phyloP scores from a whole-genome alignment of 2,888 invertebrate species.

The Hydraecia micacea region DNA sequence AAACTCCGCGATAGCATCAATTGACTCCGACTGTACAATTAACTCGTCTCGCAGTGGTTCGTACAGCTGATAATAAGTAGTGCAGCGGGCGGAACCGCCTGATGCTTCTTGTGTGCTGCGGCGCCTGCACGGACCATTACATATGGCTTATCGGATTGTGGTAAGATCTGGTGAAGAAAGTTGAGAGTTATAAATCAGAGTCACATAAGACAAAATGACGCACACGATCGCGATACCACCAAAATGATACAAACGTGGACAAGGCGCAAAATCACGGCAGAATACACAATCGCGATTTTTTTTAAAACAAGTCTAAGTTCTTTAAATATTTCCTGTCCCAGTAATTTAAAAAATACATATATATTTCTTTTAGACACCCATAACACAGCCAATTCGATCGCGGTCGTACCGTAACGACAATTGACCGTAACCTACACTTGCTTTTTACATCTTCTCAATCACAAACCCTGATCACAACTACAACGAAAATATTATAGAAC shows the following conservation, averaged over 20 bases:
- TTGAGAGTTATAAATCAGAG: neutral
- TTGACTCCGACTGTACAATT: slow-evolving; percentile 42
- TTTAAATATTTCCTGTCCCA: too few species aligned
- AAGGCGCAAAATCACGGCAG: neutral
- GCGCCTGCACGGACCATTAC: slow-evolving; percentile 59
- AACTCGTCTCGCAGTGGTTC: slow-evolving; percentile 26
- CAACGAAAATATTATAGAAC: neutral
- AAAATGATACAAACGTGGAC: neutral
- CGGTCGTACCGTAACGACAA: neutral
- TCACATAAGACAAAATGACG: neutral
- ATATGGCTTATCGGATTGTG: slow-evolving; percentile 25
- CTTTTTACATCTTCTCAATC: neutral
- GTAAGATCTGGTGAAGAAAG: slow-evolving; percentile 3
- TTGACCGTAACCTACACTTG: neutral
- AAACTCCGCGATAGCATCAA: slow-evolving; percentile 47
- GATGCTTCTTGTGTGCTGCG: slow-evolving; percentile 34
- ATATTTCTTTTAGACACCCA: neutral
- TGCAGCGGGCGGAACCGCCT: slow-evolving; percentile 48
- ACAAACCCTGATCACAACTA: neutral
- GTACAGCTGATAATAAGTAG: slow-evolving; percentile 17
- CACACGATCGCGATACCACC: too few species aligned
- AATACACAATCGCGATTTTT: neutral
- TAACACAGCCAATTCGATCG: neutral
- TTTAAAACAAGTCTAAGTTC: neutral
- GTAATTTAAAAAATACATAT: neutral